A percentile compares a stretch with the other conserved stretches of the same genome.
Evolutionary conservation across 2,888 invertebrate genomes (phyloP).

Genomic region (Cyclophora albipunctata): DNA sequence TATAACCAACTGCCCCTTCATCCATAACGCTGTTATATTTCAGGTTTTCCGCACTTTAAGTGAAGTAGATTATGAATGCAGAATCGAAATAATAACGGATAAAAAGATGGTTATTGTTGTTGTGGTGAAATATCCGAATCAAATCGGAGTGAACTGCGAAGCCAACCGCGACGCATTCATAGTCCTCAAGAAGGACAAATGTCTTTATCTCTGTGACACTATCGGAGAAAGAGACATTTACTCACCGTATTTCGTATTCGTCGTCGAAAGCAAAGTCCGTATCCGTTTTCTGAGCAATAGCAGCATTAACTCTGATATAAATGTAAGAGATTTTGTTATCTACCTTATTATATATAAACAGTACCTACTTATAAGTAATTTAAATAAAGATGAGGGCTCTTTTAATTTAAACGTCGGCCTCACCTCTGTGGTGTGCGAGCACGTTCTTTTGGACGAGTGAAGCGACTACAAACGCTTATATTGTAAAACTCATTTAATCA

Average conservation of each 20-base stretch:
- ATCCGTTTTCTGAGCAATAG: conserved; percentile 57
- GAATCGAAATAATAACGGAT: conserved; percentile 46
- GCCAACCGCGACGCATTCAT: conserved; percentile 42
- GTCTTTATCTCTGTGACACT: conserved; percentile 43
- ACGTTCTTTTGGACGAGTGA: no score
- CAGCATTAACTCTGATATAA: conserved; percentile 55
- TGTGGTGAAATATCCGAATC: conserved; percentile 49
- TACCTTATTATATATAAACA: neutral
- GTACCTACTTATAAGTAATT: no score
- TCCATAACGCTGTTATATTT: no score
- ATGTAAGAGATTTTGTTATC: conserved; percentile 32
- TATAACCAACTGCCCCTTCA: no score
- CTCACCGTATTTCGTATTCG: conserved; percentile 38
- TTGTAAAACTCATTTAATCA: no score
- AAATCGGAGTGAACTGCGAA: conserved; percentile 36
- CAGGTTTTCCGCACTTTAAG: conserved; percentile 52
- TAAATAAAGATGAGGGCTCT: no score
- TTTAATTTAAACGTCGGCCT: no score
- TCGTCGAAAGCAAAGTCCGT: conserved; percentile 34
- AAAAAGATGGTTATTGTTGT: conserved; percentile 28
- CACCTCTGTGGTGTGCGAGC: no score
- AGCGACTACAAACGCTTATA: no score
- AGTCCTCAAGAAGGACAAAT: conserved; percentile 37
- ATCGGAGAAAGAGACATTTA: conserved; percentile 19
- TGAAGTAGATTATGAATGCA: conserved; percentile 50